Evolutionary conservation across 2,113 vertebrate genomes (phyloP), one percentile per base, ranked within the genome.

Genomic region (Vulpes lagopus): DNA sequence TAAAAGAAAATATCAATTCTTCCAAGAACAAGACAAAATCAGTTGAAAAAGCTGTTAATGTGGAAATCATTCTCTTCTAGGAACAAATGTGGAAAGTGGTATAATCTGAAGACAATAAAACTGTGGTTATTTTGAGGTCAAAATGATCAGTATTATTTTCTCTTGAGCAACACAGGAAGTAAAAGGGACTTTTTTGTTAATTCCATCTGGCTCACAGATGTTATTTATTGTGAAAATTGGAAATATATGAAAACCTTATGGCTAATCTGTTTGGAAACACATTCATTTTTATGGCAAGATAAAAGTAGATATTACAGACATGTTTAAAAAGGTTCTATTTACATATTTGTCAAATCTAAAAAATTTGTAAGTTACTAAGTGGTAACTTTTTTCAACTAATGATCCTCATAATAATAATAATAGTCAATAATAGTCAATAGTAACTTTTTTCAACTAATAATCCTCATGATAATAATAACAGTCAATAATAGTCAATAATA

Each of bases 171-270:
- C 38, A 95, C 30, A 98, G 79, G 88, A 98, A 97, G 38, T 59
- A 62, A 97, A 95, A 92, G 9, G 2, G 81, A 69, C 57, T 84
- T 93, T 95, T 51, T 23, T 57, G 85, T 95, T 87, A 94, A 85
- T 53, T 96, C 74, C 60, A 96, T 88, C 69, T 97, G 65, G 85
- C 19, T 97, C 96, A 92, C 97, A 98, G 89, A 98, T 97, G 95
- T 91, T 83, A 85, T 67, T 97, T 96, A 94, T 82, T 82, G 0
- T 1, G 74, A 97, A 95, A 71, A 67, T 0, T 93, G 12, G 19
- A 95, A 97, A 96, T 62, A 85, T 82, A 95, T 96, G 90, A 92
- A 96, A 79, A 35, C 14, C 69, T 88, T 95, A 89, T 43, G 11
- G 49, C 25, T 64, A 69, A 95, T 92, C 88, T 91, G 2, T 65